Base-by-base conservation (phyloP, 2,888 invertebrate genomes). In the Disparrhopalites patrizii region DNA sequence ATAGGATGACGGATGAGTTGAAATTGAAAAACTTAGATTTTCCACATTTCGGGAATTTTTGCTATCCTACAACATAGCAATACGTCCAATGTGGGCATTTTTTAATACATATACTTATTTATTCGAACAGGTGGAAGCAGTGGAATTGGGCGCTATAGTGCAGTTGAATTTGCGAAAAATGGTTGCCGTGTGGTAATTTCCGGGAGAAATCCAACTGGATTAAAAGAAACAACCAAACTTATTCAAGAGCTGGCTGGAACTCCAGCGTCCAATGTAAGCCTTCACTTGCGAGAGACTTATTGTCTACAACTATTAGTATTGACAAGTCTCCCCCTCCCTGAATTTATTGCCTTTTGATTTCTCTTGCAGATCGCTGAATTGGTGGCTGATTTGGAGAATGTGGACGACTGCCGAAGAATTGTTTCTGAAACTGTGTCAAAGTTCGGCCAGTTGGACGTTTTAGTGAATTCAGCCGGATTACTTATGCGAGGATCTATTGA, bases 141-240 rank as follows among this genome's bases (percentile, higher is more conserved):
- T 20, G 92, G 92, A 5, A 92, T 93, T 70, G 93, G 93, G 3
- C 87, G 88, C 47, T 89, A 88, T 7, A 89, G 91, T 8, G 91
- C 92, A 0, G 80, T 89, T 68, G 86, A 87, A 74, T 84, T 93
- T 72, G 86, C 90, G 1, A 83, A 84, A 76, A 81, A 88, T 40
- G 91, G 91, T 27, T 91, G 90, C 1, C 84, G 83, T 65, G 79
- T 93, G n/a, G 86, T 88, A 0, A 75, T 90, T 1, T 85, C 84
- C 28, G 90, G 89, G 0, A 83, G 91, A 75, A 89, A 88, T 78
- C 78, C 81, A 55, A 84, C 85, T 3, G 89, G 88, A 74, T 79
- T 92, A 23, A 80, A 85, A 40, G 82, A 84, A 54, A 73, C 74
- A 15, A 57, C 38, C 8, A 28, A 64, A 10, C 52, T 68, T 8